phyloP scores from a whole-genome alignment of 2,888 invertebrate genomes.

The Pseudoips prasinana region DNA sequence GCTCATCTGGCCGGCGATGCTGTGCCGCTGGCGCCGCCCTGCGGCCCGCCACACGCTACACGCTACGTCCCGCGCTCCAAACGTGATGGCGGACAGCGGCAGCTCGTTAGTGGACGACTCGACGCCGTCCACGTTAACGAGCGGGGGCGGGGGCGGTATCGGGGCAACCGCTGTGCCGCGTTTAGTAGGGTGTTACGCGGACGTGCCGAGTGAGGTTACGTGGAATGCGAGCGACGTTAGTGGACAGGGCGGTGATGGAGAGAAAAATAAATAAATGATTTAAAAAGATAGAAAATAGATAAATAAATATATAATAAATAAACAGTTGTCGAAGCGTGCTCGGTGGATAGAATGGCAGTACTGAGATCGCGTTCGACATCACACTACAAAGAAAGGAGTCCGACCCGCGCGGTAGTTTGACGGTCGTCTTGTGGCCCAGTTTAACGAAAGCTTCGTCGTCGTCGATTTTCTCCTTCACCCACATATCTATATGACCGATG shows the following conservation, averaged over 20 bases:
- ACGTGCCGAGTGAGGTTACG: slow-evolving; percentile 46
- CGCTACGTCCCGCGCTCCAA: slow-evolving; percentile 53
- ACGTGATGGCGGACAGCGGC: slow-evolving; percentile 62
- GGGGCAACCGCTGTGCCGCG: slow-evolving; percentile 21
- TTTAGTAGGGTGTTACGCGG: slow-evolving; percentile 33
- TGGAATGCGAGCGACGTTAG: slow-evolving; percentile 57
- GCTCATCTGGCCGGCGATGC: slow-evolving; percentile 97
- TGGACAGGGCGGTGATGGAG: slow-evolving; percentile 53
- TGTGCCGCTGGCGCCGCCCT: slow-evolving; percentile 95
- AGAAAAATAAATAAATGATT: slow-evolving; percentile 55
- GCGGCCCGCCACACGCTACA: slow-evolving; percentile 61
- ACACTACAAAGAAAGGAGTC: slow-evolving; percentile 36
- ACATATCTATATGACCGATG: slow-evolving; percentile 48
- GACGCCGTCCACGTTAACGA: slow-evolving; percentile 65
- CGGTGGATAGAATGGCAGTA: slow-evolving; percentile 22
- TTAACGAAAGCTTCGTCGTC: slow-evolving; percentile 37
- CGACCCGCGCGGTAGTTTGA: slow-evolving; percentile 47
- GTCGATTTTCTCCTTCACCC: slow-evolving; percentile 46
- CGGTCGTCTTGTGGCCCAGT: slow-evolving; percentile 43
- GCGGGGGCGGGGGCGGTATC: slow-evolving; percentile 32
- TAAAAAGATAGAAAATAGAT: slow-evolving; percentile 28
- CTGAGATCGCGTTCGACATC: slow-evolving; percentile 38
- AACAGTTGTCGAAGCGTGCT: slow-evolving; percentile 52
- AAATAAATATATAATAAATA: slow-evolving; percentile 37
- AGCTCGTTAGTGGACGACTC: slow-evolving; percentile 69